Percentiles rank a stretch among this genome's conserved stretches.
Evolutionary conservation across 1,140 invertebrate genomes (phyloP).

Genomic region (Aphis gossypii): DNA sequence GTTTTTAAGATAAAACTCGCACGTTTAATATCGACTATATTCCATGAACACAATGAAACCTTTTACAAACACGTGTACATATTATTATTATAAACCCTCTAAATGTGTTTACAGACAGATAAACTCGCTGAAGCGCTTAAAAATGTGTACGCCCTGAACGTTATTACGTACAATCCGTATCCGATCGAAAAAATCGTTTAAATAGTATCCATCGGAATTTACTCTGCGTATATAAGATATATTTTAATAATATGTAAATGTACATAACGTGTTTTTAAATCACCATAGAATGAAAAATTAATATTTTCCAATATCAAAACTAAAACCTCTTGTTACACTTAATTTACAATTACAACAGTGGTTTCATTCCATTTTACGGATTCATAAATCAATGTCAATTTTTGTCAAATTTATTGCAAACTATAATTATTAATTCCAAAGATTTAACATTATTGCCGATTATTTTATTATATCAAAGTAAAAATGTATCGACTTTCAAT

Average conservation of each 20-base stretch:
- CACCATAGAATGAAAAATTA: not conserved
- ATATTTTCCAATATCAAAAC: not conserved
- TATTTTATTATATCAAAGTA: not conserved
- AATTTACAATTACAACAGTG: not conserved
- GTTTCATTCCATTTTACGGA: not conserved
- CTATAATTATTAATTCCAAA: not conserved
- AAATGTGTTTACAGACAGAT: not conserved
- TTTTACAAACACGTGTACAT: not conserved
- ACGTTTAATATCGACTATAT: not conserved
- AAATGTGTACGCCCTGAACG: not conserved
- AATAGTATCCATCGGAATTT: not conserved
- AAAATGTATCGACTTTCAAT: too few relatives aligned
- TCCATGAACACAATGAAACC: not conserved
- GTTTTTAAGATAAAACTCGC: not conserved
- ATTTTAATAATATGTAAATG: not conserved
- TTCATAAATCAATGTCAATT: not conserved
- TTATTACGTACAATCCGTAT: not conserved
- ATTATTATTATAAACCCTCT: not conserved
- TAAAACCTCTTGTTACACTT: not conserved
- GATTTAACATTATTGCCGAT: not conserved
- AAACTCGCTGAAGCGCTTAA: not conserved
- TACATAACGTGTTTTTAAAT: not conserved
- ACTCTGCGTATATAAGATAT: not conserved
- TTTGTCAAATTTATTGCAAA: not conserved
- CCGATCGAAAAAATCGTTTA: not conserved